Conservation (phyloP, 2,888 invertebrate genomes). For the Theodoxus fluviatilis region DNA sequence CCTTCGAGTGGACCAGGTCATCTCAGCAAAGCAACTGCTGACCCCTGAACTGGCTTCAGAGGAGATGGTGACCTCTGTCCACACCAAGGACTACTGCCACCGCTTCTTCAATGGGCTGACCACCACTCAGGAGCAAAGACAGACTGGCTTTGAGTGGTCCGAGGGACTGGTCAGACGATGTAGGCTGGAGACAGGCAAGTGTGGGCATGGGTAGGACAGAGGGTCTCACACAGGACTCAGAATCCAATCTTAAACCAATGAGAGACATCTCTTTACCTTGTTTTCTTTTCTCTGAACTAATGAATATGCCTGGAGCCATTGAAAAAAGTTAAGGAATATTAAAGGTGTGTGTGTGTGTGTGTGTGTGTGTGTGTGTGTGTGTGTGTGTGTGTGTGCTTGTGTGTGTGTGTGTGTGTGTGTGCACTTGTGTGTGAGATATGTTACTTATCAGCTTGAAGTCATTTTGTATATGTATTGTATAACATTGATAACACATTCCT, state of each 20-base stretch:
- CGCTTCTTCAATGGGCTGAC: conserved; percentile 52
- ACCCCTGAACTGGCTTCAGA: conserved; percentile 33
- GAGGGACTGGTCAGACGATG: conserved; percentile 50
- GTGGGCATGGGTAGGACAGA: not conserved
- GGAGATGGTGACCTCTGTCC: conserved; percentile 31
- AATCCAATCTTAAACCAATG: not conserved
- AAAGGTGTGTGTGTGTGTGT: not conserved
- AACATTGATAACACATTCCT: too few relatives aligned
- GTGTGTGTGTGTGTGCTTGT: too few relatives aligned
- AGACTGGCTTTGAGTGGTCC: conserved; percentile 54
- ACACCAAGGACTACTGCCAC: conserved; percentile 43
- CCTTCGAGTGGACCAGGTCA: conserved; percentile 39
- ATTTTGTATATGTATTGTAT: too few relatives aligned
- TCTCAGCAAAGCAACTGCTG: conserved; percentile 40
- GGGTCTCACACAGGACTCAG: too few relatives aligned
- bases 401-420: too few relatives aligned
- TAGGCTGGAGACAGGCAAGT: conserved; percentile 52
- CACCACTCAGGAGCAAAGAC: conserved; percentile 46
- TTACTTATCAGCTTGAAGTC: too few relatives aligned
- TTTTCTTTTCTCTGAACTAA: too few relatives aligned
- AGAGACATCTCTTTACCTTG: not conserved
- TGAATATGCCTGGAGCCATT: too few relatives aligned
- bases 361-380: too few relatives aligned
- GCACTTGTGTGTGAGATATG: too few relatives aligned
- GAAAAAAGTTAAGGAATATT: not conserved